Base-by-base conservation (phyloP, 2,888 invertebrate species). In the Cephus nigrinus region DNA sequence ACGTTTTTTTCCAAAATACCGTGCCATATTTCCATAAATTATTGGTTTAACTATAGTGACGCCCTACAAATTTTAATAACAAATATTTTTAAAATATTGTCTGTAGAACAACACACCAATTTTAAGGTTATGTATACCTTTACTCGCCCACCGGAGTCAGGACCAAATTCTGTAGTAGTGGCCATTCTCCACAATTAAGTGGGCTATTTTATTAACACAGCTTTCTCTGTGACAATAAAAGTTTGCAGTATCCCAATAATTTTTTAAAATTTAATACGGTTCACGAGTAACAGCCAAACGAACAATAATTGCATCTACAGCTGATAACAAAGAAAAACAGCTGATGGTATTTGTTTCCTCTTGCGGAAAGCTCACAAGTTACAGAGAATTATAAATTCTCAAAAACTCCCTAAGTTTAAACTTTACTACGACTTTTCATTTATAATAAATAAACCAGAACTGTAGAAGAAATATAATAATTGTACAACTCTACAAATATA, bases 1-100 rank as follows among this genome's bases (percentile, higher is more conserved):
- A 3, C 98, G 94, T 91, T 98, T 99, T 89, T 98, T 97, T 0
- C 98, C 98, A 92, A 99, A 98, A 88, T 98, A 98, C 79, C 97
- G 94, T 0, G 99, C 98, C 78, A 98, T 94, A 90, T 99, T 99
- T 1, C 99, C 99, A 90, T 98, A 99, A 1, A 99, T 96, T 86
- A 99, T 96, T 1, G 98, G 98, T 91, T 99, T 99, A 0, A 98
- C 95, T 83, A 99, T 95, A 12, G 96, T 95, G 31, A 97, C 92
- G 3, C 97, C 98, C 96, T 97, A 88, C 5, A 55, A 55, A 55
- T 9, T 55, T 55, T 23, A 23, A 55, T 55, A 55, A 40, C 5
- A 40, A 40, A 40, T 40, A 40, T 40, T 40, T 40, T 40, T 4
- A 1, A 36, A 15, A 15, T 4, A 55, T 55, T 55, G 9, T 55